Percentiles rank a stretch among this genome's conserved stretches.
Conservation (phyloP, 2,113 vertebrate species). For the Rallus limicola region DNA sequence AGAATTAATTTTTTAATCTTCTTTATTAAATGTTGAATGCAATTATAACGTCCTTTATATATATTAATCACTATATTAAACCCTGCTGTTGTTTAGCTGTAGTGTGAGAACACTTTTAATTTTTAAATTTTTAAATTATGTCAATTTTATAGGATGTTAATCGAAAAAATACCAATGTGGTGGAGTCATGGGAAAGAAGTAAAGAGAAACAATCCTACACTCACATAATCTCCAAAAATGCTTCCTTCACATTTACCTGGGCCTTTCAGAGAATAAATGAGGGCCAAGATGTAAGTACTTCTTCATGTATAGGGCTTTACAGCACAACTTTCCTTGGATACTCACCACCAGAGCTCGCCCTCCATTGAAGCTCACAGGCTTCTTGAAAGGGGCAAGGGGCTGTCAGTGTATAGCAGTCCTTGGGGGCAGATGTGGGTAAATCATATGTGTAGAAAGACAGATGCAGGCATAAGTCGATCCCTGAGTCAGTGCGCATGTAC, state of each 20-base stretch:
- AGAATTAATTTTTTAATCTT: neutral
- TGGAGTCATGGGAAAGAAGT: slow-evolving; percentile 93
- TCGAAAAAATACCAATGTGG: slow-evolving; percentile 91
- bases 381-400: neutral
- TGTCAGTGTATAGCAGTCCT: neutral
- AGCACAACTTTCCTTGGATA: neutral
- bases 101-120: neutral
- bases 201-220: slow-evolving; percentile 91
- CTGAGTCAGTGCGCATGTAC: neutral
- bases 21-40: neutral
- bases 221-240: slow-evolving; percentile 90
- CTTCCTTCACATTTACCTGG: slow-evolving; percentile 94
- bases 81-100: neutral
- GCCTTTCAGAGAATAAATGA: slow-evolving; percentile 95
- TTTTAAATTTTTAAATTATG: neutral
- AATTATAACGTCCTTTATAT: neutral
- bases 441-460: neutral
- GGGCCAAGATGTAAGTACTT: slow-evolving; percentile 87
- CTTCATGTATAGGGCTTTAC: neutral
- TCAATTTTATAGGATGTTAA: slow-evolving; percentile 86
- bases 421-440: neutral
- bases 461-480: accelerated
- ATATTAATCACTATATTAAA: neutral
- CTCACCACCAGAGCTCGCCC: neutral
- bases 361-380: neutral